These are phyloP conservation scores for Noctua janthe DNA, from an alignment of 2,888 invertebrate genomes.

Conservation along the genomic window DNA sequence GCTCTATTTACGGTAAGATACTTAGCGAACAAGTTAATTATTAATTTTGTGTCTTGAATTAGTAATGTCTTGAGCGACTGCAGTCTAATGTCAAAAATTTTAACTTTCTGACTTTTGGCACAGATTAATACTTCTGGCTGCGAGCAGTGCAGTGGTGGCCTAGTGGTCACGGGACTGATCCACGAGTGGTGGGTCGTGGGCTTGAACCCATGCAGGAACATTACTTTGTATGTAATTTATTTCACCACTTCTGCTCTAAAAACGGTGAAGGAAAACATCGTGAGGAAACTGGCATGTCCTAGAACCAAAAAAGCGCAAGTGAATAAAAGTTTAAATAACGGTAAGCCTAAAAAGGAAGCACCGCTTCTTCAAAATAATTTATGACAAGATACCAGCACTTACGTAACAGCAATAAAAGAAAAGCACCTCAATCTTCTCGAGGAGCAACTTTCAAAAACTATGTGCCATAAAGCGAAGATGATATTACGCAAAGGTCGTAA, in stretches of 20 bases:
- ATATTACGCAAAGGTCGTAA: constrained; percentile 50
- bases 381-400: constrained; percentile 7
- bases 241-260: not conserved
- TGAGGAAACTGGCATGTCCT: not conserved
- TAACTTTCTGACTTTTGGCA: not conserved
- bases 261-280: not conserved
- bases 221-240: not conserved
- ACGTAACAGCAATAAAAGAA: constrained; percentile 44
- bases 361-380: not conserved
- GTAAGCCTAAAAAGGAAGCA: not conserved
- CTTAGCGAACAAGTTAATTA: constrained; percentile 7
- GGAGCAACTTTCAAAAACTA: constrained; percentile 33
- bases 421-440: constrained; percentile 29
- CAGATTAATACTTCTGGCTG: not conserved
- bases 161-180: not conserved
- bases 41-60: constrained; percentile 10
- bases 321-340: constrained; percentile 1
- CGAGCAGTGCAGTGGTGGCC: not conserved
- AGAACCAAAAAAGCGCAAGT: not conserved
- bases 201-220: not conserved
- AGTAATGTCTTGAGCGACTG: not conserved
- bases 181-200: not conserved
- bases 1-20: constrained; percentile 9
- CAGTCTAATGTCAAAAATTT: not conserved
- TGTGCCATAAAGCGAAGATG: constrained; percentile 40